phyloP scores from a whole-genome alignment of 2,113 vertebrate species.

The Semnopithecus entellus region DNA sequence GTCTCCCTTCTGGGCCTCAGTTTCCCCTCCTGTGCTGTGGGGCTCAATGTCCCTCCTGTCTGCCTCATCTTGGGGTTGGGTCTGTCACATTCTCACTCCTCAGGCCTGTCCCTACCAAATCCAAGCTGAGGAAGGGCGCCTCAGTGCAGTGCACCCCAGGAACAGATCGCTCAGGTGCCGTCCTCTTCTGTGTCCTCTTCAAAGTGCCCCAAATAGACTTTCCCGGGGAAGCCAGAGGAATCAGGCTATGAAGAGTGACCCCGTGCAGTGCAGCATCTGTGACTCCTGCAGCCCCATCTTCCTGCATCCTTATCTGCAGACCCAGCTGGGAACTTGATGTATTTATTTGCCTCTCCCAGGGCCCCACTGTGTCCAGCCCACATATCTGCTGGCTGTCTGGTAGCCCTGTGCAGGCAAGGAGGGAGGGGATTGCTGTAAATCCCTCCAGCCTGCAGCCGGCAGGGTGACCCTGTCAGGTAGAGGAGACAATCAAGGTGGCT shows the following conservation, averaged over 20 bases:
- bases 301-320: slow-evolving; percentile 63
- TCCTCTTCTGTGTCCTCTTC: neutral
- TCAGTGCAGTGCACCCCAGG: neutral
- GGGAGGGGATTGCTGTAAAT: slow-evolving; percentile 39
- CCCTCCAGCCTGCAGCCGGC: neutral
- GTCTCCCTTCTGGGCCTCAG: neutral
- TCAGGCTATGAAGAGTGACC: neutral
- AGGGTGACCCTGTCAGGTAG: neutral
- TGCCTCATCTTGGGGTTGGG: neutral
- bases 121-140: neutral
- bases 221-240: neutral
- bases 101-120: neutral
- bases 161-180: neutral
- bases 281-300: neutral
- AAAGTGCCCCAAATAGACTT: neutral
- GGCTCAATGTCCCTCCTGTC: neutral
- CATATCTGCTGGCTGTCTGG: neutral
- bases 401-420: neutral
- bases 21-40: neutral
- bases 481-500: neutral
- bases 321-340: slow-evolving; percentile 64
- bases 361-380: neutral
- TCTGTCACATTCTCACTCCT: neutral
- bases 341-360: slow-evolving; percentile 64
- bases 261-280: accelerated